Conservation (phyloP, 2,797 vertebrate species). For the Hemibagrus guttatus region DNA sequence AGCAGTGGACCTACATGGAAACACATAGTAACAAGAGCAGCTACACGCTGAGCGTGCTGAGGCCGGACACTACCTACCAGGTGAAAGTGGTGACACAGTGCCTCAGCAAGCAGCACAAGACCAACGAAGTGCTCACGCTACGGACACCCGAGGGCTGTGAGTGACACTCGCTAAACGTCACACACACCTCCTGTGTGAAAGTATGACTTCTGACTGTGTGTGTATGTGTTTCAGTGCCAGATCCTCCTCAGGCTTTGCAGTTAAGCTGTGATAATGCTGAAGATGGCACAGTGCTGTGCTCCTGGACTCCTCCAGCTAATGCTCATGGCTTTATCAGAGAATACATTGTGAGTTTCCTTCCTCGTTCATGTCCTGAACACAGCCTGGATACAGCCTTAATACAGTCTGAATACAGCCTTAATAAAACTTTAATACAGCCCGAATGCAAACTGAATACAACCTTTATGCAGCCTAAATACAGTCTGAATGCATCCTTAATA, state of each 20-base stretch:
- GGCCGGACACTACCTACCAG: conserved; percentile 91
- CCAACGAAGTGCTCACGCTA: conserved; percentile 87
- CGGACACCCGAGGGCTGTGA: conserved; percentile 91
- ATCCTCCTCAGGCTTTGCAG: conserved; percentile 88
- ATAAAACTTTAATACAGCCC: no score
- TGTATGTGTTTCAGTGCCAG: conserved; percentile 79
- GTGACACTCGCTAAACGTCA: conserved; percentile 58
- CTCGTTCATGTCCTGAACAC: not conserved
- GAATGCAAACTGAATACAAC: no score
- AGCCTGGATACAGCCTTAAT: no score
- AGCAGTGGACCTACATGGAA: conserved; percentile 87
- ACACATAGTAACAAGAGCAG: conserved; percentile 94
- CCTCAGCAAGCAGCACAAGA: conserved; percentile 86
- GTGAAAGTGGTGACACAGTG: conserved; percentile 95
- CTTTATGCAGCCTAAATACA: no score
- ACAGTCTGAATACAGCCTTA: no score
- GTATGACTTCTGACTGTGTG: conserved; percentile 27
- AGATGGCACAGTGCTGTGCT: conserved; percentile 80
- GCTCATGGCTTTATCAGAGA: conserved; percentile 89
- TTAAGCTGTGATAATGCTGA: conserved; percentile 79
- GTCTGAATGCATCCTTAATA: no score
- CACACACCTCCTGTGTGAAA: not conserved
- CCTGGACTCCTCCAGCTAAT: conserved; percentile 84
- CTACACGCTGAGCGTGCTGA: conserved; percentile 83
- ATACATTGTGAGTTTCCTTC: conserved; percentile 84